Evolutionary conservation across 2,113 vertebrate species (phyloP).

Genomic region (Oncorhynchus keta): DNA sequence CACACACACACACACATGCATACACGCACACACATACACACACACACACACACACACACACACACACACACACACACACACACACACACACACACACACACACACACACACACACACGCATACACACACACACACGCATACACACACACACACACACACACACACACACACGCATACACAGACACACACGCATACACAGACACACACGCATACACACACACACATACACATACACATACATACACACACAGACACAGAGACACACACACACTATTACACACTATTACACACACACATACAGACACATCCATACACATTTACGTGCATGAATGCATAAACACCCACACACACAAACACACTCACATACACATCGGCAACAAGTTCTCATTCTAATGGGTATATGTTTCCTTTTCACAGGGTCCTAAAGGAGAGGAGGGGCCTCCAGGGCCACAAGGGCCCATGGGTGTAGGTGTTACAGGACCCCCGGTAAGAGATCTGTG

Average conservation of each 20-base stretch:
- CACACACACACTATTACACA: too few relatives aligned
- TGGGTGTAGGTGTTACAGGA: conserved; percentile 70
- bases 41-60: conserved; percentile 36
- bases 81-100: conserved; percentile 46
- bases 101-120: not conserved
- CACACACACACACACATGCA: not conserved
- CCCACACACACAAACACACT: too few relatives aligned
- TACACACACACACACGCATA: conserved; percentile 8
- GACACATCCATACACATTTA: too few relatives aligned
- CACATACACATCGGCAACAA: too few relatives aligned
- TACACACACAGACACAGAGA: not conserved
- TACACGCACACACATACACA: too few relatives aligned
- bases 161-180: conserved; percentile 23
- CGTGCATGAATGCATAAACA: too few relatives aligned
- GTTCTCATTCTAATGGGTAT: not conserved
- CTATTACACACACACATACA: conserved; percentile 38
- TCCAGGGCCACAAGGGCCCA: conserved; percentile 77
- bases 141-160: not conserved
- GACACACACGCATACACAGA: conserved; percentile 30
- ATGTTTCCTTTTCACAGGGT: conserved; percentile 55
- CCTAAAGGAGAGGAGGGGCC: conserved; percentile 74
- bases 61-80: conserved; percentile 19
- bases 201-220: not conserved
- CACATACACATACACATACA: too few relatives aligned
- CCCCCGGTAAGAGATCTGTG: conserved; percentile 72